Evolutionary conservation across 2,797 vertebrate species (phyloP).

Genomic region (Phrynocephalus forsythii): DNA sequence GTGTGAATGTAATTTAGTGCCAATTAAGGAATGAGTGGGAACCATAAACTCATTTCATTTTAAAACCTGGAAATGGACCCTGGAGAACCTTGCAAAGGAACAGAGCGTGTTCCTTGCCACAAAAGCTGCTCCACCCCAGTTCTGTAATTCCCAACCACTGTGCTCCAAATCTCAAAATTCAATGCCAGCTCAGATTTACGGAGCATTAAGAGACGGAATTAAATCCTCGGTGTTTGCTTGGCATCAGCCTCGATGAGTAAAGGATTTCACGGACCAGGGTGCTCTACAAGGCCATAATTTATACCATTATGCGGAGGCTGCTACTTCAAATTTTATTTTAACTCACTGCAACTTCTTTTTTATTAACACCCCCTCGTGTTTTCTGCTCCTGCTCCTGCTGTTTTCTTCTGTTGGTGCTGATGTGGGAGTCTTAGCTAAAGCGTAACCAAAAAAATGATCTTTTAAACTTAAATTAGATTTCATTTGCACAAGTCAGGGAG

Average conservation of each 20-base stretch:
- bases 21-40: slow-evolving; percentile 71
- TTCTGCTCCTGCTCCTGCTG: slow-evolving; percentile 48
- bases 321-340: slow-evolving; percentile 67
- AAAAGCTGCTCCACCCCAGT: slow-evolving; percentile 50
- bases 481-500: slow-evolving; percentile 51
- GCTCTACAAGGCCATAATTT: slow-evolving; percentile 72
- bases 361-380: slow-evolving; percentile 69
- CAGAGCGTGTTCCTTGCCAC: slow-evolving; percentile 37
- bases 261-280: slow-evolving; percentile 70
- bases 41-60: slow-evolving; percentile 67
- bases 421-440: slow-evolving; percentile 70
- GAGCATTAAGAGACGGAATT: slow-evolving; percentile 67
- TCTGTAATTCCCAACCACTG: slow-evolving; percentile 52
- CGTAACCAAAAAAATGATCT: slow-evolving; percentile 72
- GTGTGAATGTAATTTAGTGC: slow-evolving; percentile 65
- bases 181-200: slow-evolving; percentile 60
- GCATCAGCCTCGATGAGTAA: slow-evolving; percentile 66
- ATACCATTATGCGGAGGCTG: slow-evolving; percentile 63
- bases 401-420: slow-evolving; percentile 67
- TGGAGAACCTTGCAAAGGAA: slow-evolving; percentile 52
- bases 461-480: slow-evolving; percentile 67
- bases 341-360: slow-evolving; percentile 70
- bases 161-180: slow-evolving; percentile 59
- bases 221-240: slow-evolving; percentile 66
- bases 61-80: slow-evolving; percentile 64